Conservation (phyloP, 2,888 invertebrate species). For the Drosophila helvetica region DNA sequence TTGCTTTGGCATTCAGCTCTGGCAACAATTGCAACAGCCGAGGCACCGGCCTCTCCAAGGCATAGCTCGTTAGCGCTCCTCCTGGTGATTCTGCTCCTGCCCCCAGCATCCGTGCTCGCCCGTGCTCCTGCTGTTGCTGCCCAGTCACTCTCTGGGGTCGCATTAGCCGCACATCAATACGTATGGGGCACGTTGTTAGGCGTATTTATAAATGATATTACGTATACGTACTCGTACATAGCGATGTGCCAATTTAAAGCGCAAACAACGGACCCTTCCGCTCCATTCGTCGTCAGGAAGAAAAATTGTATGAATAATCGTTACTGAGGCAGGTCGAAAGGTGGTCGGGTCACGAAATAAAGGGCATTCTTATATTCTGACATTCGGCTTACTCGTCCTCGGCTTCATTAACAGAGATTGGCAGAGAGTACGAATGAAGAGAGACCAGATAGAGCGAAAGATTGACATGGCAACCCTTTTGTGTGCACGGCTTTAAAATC, state of each 20-base stretch:
- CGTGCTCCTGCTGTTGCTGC: slow-evolving; percentile 23
- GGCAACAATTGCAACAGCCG: slow-evolving; percentile 75
- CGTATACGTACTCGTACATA: slow-evolving; percentile 61
- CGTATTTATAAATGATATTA: slow-evolving; percentile 80
- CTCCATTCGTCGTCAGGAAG: slow-evolving; percentile 16
- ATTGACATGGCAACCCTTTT: not conserved
- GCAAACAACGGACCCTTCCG: slow-evolving; percentile 57
- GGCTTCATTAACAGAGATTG: not conserved
- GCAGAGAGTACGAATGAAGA: not conserved
- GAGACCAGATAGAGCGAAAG: not conserved
- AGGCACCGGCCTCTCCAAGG: slow-evolving; percentile 72
- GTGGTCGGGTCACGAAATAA: not conserved
- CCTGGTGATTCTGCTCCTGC: slow-evolving; percentile 21
- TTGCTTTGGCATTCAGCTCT: slow-evolving; percentile 80
- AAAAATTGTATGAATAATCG: slow-evolving; percentile 33
- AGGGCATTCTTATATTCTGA: not conserved
- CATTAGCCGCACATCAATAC: slow-evolving; percentile 79
- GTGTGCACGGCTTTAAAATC: not conserved
- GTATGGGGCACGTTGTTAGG: slow-evolving; percentile 63
- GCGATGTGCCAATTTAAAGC: slow-evolving; percentile 64
- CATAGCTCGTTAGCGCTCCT: slow-evolving; percentile 75
- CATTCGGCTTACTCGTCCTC: not conserved
- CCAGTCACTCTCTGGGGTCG: slow-evolving; percentile 73
- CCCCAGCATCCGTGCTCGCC: slow-evolving; percentile 1
- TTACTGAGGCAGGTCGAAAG: not conserved